These are phyloP conservation scores for Lasioglossum calceatum DNA, from an alignment of 2,888 invertebrate genomes.

Conservation along the genomic window DNA sequence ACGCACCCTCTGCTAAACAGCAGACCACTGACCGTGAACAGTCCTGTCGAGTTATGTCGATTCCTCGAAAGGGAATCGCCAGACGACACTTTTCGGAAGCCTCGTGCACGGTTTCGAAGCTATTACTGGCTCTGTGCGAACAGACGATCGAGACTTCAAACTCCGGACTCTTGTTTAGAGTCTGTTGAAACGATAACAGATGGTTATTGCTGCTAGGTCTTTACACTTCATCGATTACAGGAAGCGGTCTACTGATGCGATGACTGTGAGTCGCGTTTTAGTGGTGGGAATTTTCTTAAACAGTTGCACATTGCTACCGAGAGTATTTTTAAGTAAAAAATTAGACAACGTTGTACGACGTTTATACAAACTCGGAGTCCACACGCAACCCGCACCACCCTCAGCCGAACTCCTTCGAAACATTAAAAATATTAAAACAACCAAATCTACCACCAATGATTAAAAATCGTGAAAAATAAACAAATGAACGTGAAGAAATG, in stretches of 20 bases:
- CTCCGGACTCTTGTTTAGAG: neutral
- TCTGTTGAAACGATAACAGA: neutral
- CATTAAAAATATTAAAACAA: neutral
- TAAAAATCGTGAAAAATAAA: neutral
- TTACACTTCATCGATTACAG: neutral
- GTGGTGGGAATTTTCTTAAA: too few relatives aligned
- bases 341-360: neutral
- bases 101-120: neutral
- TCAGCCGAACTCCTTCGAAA: neutral
- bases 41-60: neutral
- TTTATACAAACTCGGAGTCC: neutral
- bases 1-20: slow-evolving; percentile 27
- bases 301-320: neutral
- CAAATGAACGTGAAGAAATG: neutral
- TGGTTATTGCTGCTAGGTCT: neutral
- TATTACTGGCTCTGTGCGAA: neutral
- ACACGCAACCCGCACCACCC: neutral
- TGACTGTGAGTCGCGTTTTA: neutral
- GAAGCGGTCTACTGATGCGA: neutral
- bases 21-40: slow-evolving; percentile 21
- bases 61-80: slow-evolving; percentile 27
- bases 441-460: neutral
- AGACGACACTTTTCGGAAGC: neutral
- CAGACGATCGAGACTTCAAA: neutral
- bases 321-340: neutral